Base-by-base conservation (phyloP, 1,140 invertebrate genomes). In the Dendroctonus ponderosae region DNA sequence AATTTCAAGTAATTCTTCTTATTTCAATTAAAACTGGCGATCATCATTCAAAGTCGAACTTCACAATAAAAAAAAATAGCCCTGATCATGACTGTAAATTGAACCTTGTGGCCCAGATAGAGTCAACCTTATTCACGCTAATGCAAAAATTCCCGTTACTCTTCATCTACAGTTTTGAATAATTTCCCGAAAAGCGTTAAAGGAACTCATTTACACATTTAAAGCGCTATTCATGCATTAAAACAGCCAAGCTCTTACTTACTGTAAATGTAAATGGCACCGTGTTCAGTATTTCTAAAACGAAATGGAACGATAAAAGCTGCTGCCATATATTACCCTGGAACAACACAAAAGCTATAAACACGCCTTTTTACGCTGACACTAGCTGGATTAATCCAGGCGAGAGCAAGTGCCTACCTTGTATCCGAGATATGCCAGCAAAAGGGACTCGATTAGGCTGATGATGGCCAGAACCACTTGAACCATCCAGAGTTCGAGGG, bases 301-400 rank as follows among this genome's bases (percentile, higher is more conserved):
- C 88, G 82, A 98, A 97, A 81, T 96, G 93, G 80, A 96, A 92
- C 57, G 93, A 94, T 66, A 97, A 80, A 70, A 98, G 85, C 81
- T 96, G 93, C 81, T 97, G 94, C 87, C 94, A 91, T 75, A 98
- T 92, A 82, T 97, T 98, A 76, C 96, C 96, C 95, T 97, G 84
- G 64, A 82, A 75, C 5, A 59, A 59, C 7, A 44, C 6, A 59
- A 46, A 39, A 56, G 12, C 2, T 11, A 46, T 46, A 46, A 12
- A 4, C 9, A 46, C 44, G 12, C 9, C 12, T 5, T 51, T 51
- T 51, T 15, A n/a, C 7, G 26, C 11, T 51, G 9, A 3, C 11
- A 12, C 15, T 38, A 40, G 1, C 14, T 40, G 7, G 9, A 3
- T 39, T 2, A 52, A 52, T 12, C 11, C 50, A 52, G 15, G 11